Percentiles rank a stretch among this genome's conserved stretches.
Evolutionary conservation across 2,888 invertebrate species (phyloP).

Genomic region (Lathronympha strigana): DNA sequence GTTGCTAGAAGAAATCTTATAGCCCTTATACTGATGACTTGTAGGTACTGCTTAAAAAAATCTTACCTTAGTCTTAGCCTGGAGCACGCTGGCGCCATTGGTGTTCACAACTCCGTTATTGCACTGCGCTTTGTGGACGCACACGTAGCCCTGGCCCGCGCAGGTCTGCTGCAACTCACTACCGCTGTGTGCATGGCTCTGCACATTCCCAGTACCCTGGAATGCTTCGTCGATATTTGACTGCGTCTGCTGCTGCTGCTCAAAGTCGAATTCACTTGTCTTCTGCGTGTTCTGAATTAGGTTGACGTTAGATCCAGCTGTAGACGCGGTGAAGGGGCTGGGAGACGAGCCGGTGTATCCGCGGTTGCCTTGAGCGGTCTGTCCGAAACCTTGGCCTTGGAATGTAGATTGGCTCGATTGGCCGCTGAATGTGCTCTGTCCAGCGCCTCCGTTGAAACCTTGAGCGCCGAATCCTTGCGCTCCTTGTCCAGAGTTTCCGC

Average conservation of each 20-base stretch:
- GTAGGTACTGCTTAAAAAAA: slow-evolving; percentile 12
- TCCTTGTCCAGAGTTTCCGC: slow-evolving; percentile 32
- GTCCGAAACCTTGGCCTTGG: slow-evolving; percentile 23
- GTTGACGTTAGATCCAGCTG: slow-evolving; percentile 66
- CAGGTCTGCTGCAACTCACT: slow-evolving; percentile 82
- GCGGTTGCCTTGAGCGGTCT: slow-evolving; percentile 38
- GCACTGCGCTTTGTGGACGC: slow-evolving; percentile 85
- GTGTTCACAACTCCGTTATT: slow-evolving; percentile 84
- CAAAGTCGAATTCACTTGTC: slow-evolving; percentile 62
- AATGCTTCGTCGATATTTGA: slow-evolving; percentile 70
- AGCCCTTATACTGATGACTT: too few species aligned
- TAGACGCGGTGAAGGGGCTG: slow-evolving; percentile 64
- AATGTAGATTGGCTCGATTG: slow-evolving; percentile 33
- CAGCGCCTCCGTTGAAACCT: slow-evolving; percentile 16
- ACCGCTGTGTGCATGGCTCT: slow-evolving; percentile 59
- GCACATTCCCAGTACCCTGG: slow-evolving; percentile 66
- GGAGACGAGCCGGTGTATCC: slow-evolving; percentile 74
- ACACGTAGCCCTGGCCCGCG: slow-evolving; percentile 83
- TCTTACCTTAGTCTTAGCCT: slow-evolving; percentile 84
- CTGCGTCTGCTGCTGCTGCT: slow-evolving; percentile 66
- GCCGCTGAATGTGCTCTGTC: slow-evolving; percentile 28
- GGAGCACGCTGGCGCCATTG: slow-evolving; percentile 75
- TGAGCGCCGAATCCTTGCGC: slow-evolving; percentile 17
- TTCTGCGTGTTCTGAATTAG: slow-evolving; percentile 69
- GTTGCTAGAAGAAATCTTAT: too few species aligned